Percentiles rank a stretch among this genome's conserved stretches.
phyloP scores from a whole-genome alignment of 1,140 invertebrate genomes.

The Probaryconus sp. region DNA sequence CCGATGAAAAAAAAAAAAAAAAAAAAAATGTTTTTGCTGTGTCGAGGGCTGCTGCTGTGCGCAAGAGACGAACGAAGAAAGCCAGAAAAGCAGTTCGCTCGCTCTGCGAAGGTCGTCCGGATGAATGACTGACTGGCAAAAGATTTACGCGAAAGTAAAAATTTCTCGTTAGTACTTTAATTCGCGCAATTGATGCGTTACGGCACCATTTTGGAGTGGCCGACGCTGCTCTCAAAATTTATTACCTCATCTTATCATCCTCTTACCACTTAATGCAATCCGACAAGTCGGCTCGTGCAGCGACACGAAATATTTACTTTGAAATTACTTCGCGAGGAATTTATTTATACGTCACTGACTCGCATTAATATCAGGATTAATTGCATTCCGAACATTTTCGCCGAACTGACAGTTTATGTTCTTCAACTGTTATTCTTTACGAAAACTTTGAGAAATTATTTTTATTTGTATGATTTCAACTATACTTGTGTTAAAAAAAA shows the following conservation, averaged over 20 bases:
- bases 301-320: slow-evolving; percentile 44
- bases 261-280: slow-evolving; percentile 46
- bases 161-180: slow-evolving; percentile 72
- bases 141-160: slow-evolving; percentile 60
- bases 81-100: background rate
- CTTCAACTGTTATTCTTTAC: no score
- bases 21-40: slow-evolving; percentile 48
- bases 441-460: no score
- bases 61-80: slow-evolving; percentile 21
- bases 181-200: slow-evolving; percentile 70
- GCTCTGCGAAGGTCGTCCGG: slow-evolving; percentile 8
- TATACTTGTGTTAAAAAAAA: background rate
- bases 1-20: slow-evolving; percentile 30
- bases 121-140: slow-evolving; percentile 41
- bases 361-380: slow-evolving; percentile 25
- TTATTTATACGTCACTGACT: slow-evolving; percentile 11
- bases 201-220: slow-evolving; percentile 65
- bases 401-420: background rate
- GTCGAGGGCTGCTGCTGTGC: slow-evolving; percentile 22
- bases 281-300: slow-evolving; percentile 20
- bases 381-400: slow-evolving; percentile 15
- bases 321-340: slow-evolving; percentile 41
- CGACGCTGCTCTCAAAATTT: slow-evolving; percentile 35
- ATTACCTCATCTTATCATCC: slow-evolving; percentile 52
- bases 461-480: no score